phyloP scores from a whole-genome alignment of 2,113 vertebrate species.

The Serinus canaria region DNA sequence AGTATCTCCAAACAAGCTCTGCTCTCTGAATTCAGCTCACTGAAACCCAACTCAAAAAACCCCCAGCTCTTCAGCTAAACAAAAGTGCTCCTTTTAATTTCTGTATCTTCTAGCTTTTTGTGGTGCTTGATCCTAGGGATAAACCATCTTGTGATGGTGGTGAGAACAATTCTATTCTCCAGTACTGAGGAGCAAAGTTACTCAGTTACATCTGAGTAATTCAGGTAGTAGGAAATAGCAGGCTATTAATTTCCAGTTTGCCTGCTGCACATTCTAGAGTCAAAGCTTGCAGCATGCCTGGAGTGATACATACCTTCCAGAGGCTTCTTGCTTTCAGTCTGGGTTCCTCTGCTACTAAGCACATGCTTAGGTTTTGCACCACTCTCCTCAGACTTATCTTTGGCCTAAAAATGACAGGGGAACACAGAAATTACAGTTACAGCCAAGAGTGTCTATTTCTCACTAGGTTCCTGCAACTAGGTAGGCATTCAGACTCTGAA shows the following conservation, averaged over 20 bases:
- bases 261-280: background rate
- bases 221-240: conserved; percentile 10
- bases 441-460: background rate
- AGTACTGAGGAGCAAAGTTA: background rate
- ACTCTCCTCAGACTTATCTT: conserved; percentile 75
- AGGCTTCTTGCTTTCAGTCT: conserved; percentile 61
- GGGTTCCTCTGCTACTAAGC: conserved; percentile 63
- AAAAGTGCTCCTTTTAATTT: background rate
- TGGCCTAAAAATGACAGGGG: conserved; percentile 63
- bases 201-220: background rate
- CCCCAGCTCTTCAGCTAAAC: background rate
- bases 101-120: background rate
- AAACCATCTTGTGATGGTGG: background rate
- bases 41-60: background rate
- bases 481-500: background rate
- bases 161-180: background rate
- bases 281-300: background rate
- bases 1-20: background rate
- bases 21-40: background rate
- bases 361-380: conserved; percentile 68
- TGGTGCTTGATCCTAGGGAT: background rate
- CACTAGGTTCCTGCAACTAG: background rate
- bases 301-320: conserved; percentile 68
- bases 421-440: background rate
- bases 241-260: background rate